A percentile compares a stretch with the other conserved stretches of the same genome.
phyloP scores from a whole-genome alignment of 2,797 vertebrate genomes.

The Chlorospingus flavigularis region DNA sequence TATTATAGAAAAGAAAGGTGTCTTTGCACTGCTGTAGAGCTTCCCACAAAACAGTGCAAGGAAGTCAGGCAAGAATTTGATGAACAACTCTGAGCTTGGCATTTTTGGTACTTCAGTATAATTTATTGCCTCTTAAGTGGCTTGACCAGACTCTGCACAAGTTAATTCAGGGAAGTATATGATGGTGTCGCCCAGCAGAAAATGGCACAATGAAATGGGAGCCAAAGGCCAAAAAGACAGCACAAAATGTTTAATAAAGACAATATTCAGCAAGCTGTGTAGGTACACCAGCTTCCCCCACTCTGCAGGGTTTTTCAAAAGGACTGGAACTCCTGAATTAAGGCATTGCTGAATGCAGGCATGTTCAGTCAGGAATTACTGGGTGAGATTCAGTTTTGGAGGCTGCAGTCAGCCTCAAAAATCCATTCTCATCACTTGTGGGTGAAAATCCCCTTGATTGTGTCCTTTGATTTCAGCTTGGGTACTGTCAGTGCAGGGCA shows the following conservation, averaged over 20 bases:
- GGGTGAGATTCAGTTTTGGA: not conserved
- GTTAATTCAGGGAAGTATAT: not conserved
- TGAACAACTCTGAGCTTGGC: not conserved
- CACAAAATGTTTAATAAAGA: not conserved
- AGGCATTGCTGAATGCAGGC: not conserved
- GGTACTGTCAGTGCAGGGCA: not conserved
- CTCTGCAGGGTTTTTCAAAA: not conserved
- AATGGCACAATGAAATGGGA: not conserved
- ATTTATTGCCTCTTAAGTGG: not conserved
- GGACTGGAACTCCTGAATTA: not conserved
- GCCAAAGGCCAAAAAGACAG: not conserved
- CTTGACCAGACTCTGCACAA: not conserved
- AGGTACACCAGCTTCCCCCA: accelerated
- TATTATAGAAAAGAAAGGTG: not conserved
- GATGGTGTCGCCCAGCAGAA: not conserved
- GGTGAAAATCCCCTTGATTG: not conserved
- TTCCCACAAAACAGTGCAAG: not conserved
- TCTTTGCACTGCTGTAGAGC: not conserved
- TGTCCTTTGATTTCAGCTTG: not conserved
- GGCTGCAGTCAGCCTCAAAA: not conserved
- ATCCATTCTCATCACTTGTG: not conserved
- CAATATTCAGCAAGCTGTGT: not conserved
- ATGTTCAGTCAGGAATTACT: not conserved
- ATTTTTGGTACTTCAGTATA: not conserved
- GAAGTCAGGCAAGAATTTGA: not conserved